Evolutionary conservation across 2,113 vertebrate genomes (phyloP), one percentile per base, ranked within the genome.

Genomic region (Phalacrocorax aristotelis): DNA sequence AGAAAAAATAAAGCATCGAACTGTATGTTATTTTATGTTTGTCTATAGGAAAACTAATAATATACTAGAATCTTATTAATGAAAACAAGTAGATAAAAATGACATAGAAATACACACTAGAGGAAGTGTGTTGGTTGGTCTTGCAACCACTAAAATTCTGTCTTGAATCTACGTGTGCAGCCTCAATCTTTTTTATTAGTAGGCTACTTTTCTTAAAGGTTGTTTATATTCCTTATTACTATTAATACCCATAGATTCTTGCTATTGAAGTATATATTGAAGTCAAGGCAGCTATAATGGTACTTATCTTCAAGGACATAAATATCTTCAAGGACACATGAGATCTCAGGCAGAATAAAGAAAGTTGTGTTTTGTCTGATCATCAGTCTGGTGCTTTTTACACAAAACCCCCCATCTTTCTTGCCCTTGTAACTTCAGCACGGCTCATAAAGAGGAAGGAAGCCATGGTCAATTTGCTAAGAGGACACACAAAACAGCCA

Each of bases 1-100:
- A 36, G 1, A 13, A 61, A 0, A 11, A 27, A 62, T 66, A 72
- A 64, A 12, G 0, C 1, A 61, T 32, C 11, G 64, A 66, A 60
- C 5, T 29, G 3, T 9, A 55, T 0, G 32, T 68, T 48, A 36
- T 46, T 78, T 77, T 49, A 17, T 76, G 4, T 72, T 58, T 85
- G 19, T 2, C 34, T 82, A 6, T 46, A 48, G 10, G 15, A 85
- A 87, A 76, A n/a, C 1, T 30, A 25, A 5, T 26, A 65, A 15
- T 11, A 46, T 6, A 32, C 10, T 34, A n/a, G 5, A 42, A 30
- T 55, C 7, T 76, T 74, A 27, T 27, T 77, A 48, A 38, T n/a
- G n/a, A 90, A 90, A 83, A 70, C 14, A 18, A 38, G 8, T 44
- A 40, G 10, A 22, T 75, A 51, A 34, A 65, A 83, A 40, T 69